Percentiles rank a stretch among this genome's conserved stretches.
Conservation (phyloP, 2,888 invertebrate species). For the Gandaritis pyraliata region DNA sequence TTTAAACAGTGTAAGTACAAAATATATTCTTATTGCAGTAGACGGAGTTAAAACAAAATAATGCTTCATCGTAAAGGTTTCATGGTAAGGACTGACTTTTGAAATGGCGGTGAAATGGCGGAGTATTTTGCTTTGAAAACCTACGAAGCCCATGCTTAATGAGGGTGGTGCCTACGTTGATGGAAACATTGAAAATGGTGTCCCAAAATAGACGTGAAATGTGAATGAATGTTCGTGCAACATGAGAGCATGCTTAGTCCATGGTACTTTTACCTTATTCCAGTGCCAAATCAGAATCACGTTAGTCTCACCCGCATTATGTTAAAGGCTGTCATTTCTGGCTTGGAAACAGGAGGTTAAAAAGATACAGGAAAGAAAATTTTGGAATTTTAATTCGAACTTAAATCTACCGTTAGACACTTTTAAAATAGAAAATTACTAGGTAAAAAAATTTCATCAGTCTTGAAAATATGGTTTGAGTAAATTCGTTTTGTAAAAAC, state of each 20-base stretch:
- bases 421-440: not conserved
- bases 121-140: conserved; percentile 27
- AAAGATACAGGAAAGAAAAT: conserved; percentile 15
- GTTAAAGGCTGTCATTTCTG: conserved; percentile 14
- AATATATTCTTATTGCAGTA: too few relatives aligned
- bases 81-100: conserved; percentile 4
- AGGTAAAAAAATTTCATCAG: not conserved
- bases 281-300: conserved; percentile 39
- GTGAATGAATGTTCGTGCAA: conserved; percentile 45
- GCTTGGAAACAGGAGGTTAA: conserved; percentile 16
- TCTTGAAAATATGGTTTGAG: not conserved
- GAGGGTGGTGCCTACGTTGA: conserved; percentile 28
- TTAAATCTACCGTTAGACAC: conserved; percentile 15
- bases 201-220: conserved; percentile 41
- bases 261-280: conserved; percentile 54
- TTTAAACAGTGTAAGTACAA: not conserved
- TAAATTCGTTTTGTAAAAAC: not conserved
- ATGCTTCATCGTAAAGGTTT: conserved; percentile 1
- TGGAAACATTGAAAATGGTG: conserved; percentile 41
- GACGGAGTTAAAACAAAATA: conserved; percentile 1
- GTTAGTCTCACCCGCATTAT: conserved; percentile 39
- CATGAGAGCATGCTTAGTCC: conserved; percentile 51
- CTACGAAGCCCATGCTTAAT: conserved; percentile 32
- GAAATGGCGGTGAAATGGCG: conserved; percentile 23
- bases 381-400: conserved; percentile 21